phyloP scores from a whole-genome alignment of 2,888 invertebrate species.

The Synanthedon andrenaeformis region DNA sequence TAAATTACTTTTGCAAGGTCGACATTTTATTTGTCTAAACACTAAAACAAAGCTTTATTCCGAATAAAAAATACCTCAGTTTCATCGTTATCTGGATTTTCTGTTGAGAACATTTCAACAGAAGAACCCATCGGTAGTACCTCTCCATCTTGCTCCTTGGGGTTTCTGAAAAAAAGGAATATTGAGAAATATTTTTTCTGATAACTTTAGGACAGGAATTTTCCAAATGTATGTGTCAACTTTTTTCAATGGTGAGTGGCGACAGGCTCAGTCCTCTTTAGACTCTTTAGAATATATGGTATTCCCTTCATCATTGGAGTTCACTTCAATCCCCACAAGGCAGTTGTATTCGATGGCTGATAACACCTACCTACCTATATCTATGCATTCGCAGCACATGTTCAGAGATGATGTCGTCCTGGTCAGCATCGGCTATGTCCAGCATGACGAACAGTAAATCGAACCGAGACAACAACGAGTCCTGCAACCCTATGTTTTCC shows the following conservation, averaged over 20 bases:
- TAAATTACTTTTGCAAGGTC: too few species aligned
- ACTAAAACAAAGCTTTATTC: too few species aligned
- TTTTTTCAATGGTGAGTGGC: too few species aligned
- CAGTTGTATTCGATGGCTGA: too few species aligned
- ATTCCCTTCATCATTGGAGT: too few species aligned
- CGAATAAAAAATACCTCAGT: conserved; percentile 41
- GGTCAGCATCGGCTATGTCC: conserved; percentile 91
- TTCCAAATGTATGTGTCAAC: too few species aligned
- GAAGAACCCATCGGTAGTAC: conserved; percentile 85
- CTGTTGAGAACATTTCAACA: conserved; percentile 88
- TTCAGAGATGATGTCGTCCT: conserved; percentile 92
- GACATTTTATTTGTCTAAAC: too few species aligned
- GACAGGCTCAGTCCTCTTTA: too few species aligned
- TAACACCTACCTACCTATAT: conserved; percentile 83
- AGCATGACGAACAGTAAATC: conserved; percentile 98
- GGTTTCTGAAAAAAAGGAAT: conserved; percentile 70
- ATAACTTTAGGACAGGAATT: too few species aligned
- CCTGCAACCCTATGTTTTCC: conserved; percentile 99
- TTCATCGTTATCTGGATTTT: conserved; percentile 79
- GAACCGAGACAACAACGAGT: conserved; percentile 96
- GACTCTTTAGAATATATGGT: too few species aligned
- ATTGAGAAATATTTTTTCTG: too few species aligned
- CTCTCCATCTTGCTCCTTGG: conserved; percentile 95
- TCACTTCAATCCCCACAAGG: too few species aligned
- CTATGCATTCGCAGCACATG: conserved; percentile 98